Evolutionary conservation across 2,888 invertebrate genomes (phyloP), one percentile per base, ranked within the genome.

Genomic region (Patella ulyssiponensis): DNA sequence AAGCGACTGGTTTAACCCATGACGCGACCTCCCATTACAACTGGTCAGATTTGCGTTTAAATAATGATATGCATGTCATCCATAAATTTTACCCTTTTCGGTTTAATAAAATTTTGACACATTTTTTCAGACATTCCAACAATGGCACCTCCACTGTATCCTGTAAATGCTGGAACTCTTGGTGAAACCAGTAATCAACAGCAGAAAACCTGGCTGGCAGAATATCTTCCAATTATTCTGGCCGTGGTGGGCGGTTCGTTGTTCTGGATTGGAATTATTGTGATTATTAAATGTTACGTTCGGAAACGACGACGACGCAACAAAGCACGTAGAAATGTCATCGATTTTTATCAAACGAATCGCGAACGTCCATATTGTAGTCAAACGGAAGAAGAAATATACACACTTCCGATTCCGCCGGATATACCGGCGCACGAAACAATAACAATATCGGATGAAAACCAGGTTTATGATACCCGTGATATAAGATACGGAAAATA

Each of bases 321-420:
- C 3, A 64, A 20, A 23, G 20, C 20, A 14, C 20, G 23, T 12
- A 64, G 64, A 64, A 64, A 64, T 23, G 20, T 64, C 20, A 64
- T 23, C 4, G 64, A 23, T 20, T 64, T 23, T 23, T 23, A 14
- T 23, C 64, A 23, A 23, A 23, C 20, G 2, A 23, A 64, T 64
- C 20, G 20, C 12, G 23, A 20, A 12, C 23, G 23, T 23, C 23
- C 64, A 11, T 20, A 23, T 17, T 23, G 64, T 14, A 64, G 64
- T 15, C 64, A 64, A 64, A 23, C 64, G 23, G 64, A 64, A 9
- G 64, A 64, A 20, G 64, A 64, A 23, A 64, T 64, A 23, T 64
- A 64, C 64, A 64, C 64, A 64, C 64, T 64, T 64, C 64, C 64
- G 64, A 23, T 64, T 64, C 64, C 64, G 23, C 64, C 64, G 23